Evolutionary conservation across 2,888 invertebrate genomes (phyloP).

Genomic region (Brenthis hecate): DNA sequence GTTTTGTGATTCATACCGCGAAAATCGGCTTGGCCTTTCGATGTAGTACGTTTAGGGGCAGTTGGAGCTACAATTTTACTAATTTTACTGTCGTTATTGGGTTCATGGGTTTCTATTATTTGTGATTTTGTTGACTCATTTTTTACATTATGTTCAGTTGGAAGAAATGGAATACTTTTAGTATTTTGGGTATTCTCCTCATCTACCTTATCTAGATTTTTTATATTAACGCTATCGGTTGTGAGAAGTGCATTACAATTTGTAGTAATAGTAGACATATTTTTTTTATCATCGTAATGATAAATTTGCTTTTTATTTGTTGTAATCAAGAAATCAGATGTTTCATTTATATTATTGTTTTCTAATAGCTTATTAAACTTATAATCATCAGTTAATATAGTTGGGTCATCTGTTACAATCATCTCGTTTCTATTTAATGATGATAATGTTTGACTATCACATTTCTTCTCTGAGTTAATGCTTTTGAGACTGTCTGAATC

Average conservation of each 20-base stretch:
- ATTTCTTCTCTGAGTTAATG: conserved; percentile 31
- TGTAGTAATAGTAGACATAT: background rate
- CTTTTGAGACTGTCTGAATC: conserved; percentile 67
- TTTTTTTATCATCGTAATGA: background rate
- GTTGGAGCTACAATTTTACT: conserved; percentile 8
- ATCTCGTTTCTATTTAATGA: conserved; percentile 15
- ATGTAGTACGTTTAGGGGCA: conserved; percentile 20
- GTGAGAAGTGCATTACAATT: no score
- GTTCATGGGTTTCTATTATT: background rate
- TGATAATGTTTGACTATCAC: background rate
- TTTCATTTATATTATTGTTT: conserved; percentile 31
- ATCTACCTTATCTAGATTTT: background rate
- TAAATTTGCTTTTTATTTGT: background rate
- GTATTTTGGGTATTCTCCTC: background rate
- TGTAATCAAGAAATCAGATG: conserved; percentile 9
- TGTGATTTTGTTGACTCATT: background rate
- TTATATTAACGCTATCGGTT: background rate
- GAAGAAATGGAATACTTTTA: background rate
- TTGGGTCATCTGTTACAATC: conserved; percentile 29
- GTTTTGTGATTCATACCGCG: background rate
- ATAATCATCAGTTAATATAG: conserved; percentile 67
- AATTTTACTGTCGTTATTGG: background rate
- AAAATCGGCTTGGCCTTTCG: conserved; percentile 14
- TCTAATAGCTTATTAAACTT: conserved; percentile 61
- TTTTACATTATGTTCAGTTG: background rate